Percentiles rank a stretch among this genome's conserved stretches.
Conservation (phyloP, 2,113 vertebrate genomes). For the human (Homo sapiens) region DNA sequence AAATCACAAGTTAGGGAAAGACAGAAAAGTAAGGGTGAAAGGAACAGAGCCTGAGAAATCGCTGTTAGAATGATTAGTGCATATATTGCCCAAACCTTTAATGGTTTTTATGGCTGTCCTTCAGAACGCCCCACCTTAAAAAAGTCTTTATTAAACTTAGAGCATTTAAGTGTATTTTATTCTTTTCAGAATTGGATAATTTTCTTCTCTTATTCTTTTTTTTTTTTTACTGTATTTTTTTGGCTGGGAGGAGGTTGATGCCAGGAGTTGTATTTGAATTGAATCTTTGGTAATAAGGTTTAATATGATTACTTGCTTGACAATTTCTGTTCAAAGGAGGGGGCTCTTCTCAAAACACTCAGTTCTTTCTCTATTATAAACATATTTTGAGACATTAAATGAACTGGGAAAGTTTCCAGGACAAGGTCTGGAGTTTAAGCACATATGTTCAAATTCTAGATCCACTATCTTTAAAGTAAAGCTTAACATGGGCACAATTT, state of each 20-base stretch:
- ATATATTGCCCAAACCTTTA: neutral
- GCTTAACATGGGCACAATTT: neutral
- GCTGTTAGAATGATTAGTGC: neutral
- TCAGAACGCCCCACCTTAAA: neutral
- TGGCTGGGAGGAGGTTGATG: neutral
- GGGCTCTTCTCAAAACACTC: neutral
- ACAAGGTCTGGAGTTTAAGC: neutral
- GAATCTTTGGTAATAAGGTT: neutral
- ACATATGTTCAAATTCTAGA: neutral
- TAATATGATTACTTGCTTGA: neutral
- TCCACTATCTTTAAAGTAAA: neutral
- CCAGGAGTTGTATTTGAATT: neutral
- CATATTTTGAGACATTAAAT: slow-evolving; percentile 35
- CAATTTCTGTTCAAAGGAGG: neutral
- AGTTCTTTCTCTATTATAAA: neutral
- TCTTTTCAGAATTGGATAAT: neutral
- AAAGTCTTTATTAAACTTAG: neutral
- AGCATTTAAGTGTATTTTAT: neutral
- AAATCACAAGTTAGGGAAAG: slow-evolving; percentile 9
- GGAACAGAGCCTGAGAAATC: neutral
- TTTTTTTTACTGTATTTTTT: neutral
- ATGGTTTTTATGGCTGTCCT: neutral
- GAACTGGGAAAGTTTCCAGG: neutral
- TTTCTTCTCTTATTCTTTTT: neutral
- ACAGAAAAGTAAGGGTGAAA: slow-evolving; percentile 10